These are phyloP conservation scores for Dolichopus griseipennis DNA, from an alignment of 2,888 invertebrate genomes.

Conservation along the genomic window DNA sequence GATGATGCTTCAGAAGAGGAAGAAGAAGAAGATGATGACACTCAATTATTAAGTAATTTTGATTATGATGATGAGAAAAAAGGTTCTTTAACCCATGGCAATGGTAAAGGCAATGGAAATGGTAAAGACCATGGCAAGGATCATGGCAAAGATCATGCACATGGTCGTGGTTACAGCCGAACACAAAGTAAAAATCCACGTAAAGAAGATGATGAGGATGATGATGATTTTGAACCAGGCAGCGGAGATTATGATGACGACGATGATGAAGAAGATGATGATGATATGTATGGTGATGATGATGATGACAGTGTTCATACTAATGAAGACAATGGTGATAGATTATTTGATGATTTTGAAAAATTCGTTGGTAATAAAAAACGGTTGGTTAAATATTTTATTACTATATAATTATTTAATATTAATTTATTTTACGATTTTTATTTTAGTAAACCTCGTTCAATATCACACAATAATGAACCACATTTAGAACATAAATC, in stretches of 20 bases:
- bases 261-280: conserved; percentile 13
- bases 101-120: not conserved
- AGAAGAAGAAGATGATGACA: conserved; percentile 13
- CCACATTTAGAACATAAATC: conserved; percentile 37
- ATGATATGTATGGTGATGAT: conserved; percentile 12
- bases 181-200: conserved; percentile 18
- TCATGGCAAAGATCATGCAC: not conserved
- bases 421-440: too few relatives aligned
- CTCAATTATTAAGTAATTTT: not conserved
- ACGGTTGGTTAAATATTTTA: conserved; percentile 25
- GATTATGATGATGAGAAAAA: conserved; percentile 6
- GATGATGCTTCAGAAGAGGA: conserved; percentile 20
- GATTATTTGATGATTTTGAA: conserved; percentile 34
- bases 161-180: conserved; percentile 11
- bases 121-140: conserved; percentile 1
- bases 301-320: not conserved
- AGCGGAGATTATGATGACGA: not conserved
- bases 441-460: conserved; percentile 35
- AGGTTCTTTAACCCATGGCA: not conserved
- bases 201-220: conserved; percentile 9
- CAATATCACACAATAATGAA: conserved; percentile 29
- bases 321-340: conserved; percentile 27
- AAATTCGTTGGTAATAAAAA: conserved; percentile 30
- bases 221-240: not conserved
- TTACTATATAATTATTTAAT: not conserved